Evolutionary conservation across 2,797 vertebrate genomes (phyloP).

Genomic region (Macrochelys suwanniensis): DNA sequence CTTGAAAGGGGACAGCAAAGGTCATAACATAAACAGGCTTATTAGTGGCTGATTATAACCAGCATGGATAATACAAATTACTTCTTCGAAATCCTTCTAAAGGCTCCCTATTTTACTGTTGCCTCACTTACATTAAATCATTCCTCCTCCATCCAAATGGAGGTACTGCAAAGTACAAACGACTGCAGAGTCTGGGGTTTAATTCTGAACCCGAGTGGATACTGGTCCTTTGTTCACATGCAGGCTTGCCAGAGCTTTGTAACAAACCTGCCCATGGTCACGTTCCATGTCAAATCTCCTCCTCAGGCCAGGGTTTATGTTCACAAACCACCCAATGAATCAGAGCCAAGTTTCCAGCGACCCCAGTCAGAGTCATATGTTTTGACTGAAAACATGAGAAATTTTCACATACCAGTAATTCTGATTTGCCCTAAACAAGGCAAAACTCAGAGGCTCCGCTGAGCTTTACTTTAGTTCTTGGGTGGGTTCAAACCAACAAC

Average conservation of each 20-base stretch:
- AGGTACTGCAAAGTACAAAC: background rate
- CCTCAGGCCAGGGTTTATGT: background rate
- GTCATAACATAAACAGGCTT: background rate
- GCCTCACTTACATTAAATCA: accelerated
- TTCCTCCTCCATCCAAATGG: accelerated
- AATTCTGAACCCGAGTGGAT: background rate
- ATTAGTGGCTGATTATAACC: background rate
- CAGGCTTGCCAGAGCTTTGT: background rate
- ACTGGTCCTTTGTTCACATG: background rate
- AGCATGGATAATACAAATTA: background rate
- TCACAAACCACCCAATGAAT: background rate
- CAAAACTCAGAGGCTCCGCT: background rate
- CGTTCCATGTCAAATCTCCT: background rate
- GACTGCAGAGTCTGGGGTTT: background rate
- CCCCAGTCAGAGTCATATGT: background rate
- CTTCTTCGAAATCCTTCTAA: slow-evolving; percentile 1
- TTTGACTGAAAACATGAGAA: background rate
- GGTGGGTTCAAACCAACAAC: background rate
- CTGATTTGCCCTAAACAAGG: background rate
- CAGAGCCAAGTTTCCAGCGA: background rate
- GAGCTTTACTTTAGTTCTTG: background rate
- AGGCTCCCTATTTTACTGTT: background rate
- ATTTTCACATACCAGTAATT: accelerated
- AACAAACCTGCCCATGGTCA: background rate
- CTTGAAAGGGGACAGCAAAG: background rate